Percentiles rank a stretch among this genome's conserved stretches.
These are phyloP conservation scores for Drosophila quinaria DNA, from an alignment of 2,888 invertebrate genomes.

Conservation along the genomic window DNA sequence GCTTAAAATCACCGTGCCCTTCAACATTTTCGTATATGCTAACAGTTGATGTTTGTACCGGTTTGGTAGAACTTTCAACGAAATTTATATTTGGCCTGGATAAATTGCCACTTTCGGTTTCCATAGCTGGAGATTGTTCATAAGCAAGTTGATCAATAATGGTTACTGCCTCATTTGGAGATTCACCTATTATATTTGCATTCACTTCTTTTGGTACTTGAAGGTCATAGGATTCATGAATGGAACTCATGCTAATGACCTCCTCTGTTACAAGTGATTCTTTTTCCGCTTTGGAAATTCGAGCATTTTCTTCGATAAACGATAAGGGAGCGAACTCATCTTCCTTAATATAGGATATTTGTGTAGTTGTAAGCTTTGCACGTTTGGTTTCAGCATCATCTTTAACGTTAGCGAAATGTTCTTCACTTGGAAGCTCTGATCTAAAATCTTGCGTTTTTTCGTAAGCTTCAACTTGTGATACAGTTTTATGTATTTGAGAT, in stretches of 20 bases:
- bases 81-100: constrained; percentile 16
- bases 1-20: constrained; percentile 65
- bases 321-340: constrained; percentile 42
- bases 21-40: constrained; percentile 72
- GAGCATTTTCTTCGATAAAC: constrained; percentile 42
- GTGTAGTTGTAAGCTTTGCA: constrained; percentile 51
- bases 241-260: constrained; percentile 63
- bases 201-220: constrained; percentile 46
- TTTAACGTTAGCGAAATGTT: constrained; percentile 30
- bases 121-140: constrained; percentile 60
- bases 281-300: constrained; percentile 52
- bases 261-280: constrained; percentile 74
- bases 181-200: constrained; percentile 54
- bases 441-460: constrained; percentile 53
- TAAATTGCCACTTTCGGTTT: background rate
- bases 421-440: background rate
- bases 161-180: constrained; percentile 58
- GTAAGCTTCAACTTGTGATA: constrained; percentile 61
- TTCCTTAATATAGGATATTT: constrained; percentile 66
- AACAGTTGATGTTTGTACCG: constrained; percentile 59
- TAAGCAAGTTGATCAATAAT: constrained; percentile 64
- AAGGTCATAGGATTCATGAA: constrained; percentile 76
- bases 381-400: constrained; percentile 33
- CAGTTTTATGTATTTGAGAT: constrained; percentile 60
- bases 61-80: constrained; percentile 41